Evolutionary conservation across 92 coral and sea anemone species (phyloP).

Genomic region (Meandrina meandrites): DNA sequence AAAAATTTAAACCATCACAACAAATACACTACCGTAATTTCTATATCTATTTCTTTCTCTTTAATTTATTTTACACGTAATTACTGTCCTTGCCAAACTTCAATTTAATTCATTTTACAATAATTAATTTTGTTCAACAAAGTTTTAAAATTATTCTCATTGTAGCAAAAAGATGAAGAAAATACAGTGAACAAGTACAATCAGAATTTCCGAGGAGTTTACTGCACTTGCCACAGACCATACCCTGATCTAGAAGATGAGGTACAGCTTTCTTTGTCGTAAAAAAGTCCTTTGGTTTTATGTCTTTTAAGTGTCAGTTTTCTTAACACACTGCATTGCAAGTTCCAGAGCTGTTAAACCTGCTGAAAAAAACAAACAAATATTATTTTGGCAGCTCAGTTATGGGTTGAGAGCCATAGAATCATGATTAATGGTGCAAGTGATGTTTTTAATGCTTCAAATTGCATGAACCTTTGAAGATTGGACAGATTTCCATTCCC

Average conservation of each 20-base stretch:
- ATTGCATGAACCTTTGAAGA: too few species aligned
- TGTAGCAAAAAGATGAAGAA: slow-evolving; percentile 78
- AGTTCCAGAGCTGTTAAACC: too few species aligned
- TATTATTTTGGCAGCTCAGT: too few species aligned
- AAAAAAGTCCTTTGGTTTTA: not conserved
- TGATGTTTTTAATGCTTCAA: too few species aligned
- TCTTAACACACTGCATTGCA: too few species aligned
- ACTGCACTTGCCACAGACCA: slow-evolving; percentile 92
- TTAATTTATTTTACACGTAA: not conserved
- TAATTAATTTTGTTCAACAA: not conserved
- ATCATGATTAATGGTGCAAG: too few species aligned
- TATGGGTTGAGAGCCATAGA: too few species aligned
- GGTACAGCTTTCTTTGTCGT: slow-evolving; percentile 40
- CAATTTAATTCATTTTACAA: not conserved
- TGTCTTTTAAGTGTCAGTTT: too few species aligned
- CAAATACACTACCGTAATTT: not conserved
- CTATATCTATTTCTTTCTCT: not conserved
- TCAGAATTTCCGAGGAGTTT: slow-evolving; percentile 91
- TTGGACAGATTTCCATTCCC: too few species aligned
- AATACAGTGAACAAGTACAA: slow-evolving; percentile 77
- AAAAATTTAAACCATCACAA: too few species aligned
- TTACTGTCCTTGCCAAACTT: not conserved
- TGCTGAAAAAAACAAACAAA: too few species aligned
- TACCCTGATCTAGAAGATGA: slow-evolving; percentile 98
- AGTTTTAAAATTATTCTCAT: not conserved